phyloP scores from a whole-genome alignment of 2,113 vertebrate genomes.

The Rhabdomys dilectus region DNA sequence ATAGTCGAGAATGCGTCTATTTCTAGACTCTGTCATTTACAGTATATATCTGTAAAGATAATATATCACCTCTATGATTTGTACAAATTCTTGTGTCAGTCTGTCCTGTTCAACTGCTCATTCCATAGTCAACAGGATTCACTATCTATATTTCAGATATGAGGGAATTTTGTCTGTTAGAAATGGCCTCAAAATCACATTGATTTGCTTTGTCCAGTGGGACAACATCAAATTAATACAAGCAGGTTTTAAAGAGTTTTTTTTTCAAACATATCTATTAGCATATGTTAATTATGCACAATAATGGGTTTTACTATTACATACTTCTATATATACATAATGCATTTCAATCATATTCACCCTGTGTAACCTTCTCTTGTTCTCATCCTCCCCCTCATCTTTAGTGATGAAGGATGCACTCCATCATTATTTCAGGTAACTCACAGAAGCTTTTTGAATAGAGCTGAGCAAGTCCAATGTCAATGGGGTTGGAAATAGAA shows the following conservation, averaged over 20 bases:
- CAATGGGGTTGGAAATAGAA: background rate
- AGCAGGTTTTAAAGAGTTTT: background rate
- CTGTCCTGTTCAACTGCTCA: background rate
- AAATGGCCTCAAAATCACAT: background rate
- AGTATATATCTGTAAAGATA: background rate
- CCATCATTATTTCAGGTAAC: background rate
- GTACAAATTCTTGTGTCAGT: background rate
- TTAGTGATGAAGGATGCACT: background rate
- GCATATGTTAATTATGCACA: background rate
- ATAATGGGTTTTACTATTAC: background rate
- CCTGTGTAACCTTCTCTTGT: background rate
- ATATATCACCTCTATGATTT: background rate
- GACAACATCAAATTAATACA: background rate
- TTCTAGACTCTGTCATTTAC: background rate
- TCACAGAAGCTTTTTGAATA: background rate
- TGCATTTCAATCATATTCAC: background rate
- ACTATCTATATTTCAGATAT: background rate
- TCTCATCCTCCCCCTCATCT: background rate
- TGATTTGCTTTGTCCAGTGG: background rate
- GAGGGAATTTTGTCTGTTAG: background rate
- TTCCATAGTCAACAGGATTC: background rate
- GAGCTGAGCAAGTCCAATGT: background rate
- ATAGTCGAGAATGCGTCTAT: background rate
- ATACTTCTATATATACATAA: background rate
- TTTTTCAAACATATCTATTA: background rate